These are phyloP conservation scores for Aphelocoma californica DNA, from an alignment of 2,797 vertebrate species.

Conservation along the genomic window DNA sequence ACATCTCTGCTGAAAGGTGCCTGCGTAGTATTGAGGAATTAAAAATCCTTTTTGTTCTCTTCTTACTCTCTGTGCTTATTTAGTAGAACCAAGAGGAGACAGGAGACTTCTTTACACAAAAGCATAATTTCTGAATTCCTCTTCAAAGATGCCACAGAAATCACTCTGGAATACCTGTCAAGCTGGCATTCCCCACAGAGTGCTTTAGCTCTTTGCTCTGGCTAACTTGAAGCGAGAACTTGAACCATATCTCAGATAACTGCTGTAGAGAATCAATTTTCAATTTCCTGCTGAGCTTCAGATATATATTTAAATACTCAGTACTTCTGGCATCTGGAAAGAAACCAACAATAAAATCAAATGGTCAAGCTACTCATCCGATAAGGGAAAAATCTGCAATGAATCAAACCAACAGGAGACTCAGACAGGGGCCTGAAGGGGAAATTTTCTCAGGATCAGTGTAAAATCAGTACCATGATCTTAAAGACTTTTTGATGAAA, in stretches of 20 bases:
- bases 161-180: background rate
- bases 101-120: background rate
- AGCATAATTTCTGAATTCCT: background rate
- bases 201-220: constrained; percentile 16
- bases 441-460: background rate
- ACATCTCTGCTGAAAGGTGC: background rate
- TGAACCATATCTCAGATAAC: constrained; percentile 47
- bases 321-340: constrained; percentile 44
- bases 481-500: background rate
- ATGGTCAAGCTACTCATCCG: constrained; percentile 12
- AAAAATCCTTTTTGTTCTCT: background rate
- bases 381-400: constrained; percentile 22
- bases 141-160: background rate
- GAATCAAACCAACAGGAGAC: background rate
- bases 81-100: background rate
- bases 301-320: constrained; percentile 56
- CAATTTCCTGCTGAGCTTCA: constrained; percentile 57
- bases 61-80: background rate
- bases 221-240: constrained; percentile 29
- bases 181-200: background rate
- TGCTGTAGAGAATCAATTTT: constrained; percentile 64
- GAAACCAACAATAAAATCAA: constrained; percentile 57
- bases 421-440: background rate
- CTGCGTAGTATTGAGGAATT: background rate
- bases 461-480: background rate